Base-by-base conservation (phyloP, 2,113 vertebrate species). In the Arvicanthis niloticus region DNA sequence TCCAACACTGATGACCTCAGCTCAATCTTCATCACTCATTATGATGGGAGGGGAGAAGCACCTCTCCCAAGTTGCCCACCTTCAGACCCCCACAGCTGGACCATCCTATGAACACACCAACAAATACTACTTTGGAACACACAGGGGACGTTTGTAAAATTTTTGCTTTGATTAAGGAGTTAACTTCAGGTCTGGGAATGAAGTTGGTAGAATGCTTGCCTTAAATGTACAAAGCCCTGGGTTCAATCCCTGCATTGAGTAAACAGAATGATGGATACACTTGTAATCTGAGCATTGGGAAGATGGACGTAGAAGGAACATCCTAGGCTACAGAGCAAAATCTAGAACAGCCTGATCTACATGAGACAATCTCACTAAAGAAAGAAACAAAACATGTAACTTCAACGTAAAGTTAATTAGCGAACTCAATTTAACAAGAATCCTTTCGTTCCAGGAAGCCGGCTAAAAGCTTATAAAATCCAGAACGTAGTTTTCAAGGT, bases 391-490 rank as follows among this genome's bases (percentile, higher is more conserved):
- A 70, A 88, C 19, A 16, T 15, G 22, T 16, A 70, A 53, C 89
- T 89, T 86, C 76, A 37, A 95, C 89, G 72, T 96, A 94, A 96
- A 96, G 92, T 88, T 45, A 88, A 53, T 70, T 24, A 77, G 68
- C 21, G 88, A 90, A 92, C 53, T 72, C 73, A 91, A 95, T 87
- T 51, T 45, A 87, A 89, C 34, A 31, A 75, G 72, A 89, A 77
- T 40, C 24, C 73, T 94, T 97, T 88, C 65, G 82, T 68, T 65
- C 67, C 34, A 77, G 53, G 22, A 96, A 86, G 67, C 34, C 77
- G 91, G 37, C 80, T 94, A 96, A 89, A 93, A 56, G 60, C 80
- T 93, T 95, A 84, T 77, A 96, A 89, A 96, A 95, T 70, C 84
- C 87, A 85, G 60, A 72, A 94, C 26, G 34, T 34, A 90, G 60